Evolutionary conservation across 2,888 invertebrate genomes (phyloP).

Genomic region (Taenaris catops): DNA sequence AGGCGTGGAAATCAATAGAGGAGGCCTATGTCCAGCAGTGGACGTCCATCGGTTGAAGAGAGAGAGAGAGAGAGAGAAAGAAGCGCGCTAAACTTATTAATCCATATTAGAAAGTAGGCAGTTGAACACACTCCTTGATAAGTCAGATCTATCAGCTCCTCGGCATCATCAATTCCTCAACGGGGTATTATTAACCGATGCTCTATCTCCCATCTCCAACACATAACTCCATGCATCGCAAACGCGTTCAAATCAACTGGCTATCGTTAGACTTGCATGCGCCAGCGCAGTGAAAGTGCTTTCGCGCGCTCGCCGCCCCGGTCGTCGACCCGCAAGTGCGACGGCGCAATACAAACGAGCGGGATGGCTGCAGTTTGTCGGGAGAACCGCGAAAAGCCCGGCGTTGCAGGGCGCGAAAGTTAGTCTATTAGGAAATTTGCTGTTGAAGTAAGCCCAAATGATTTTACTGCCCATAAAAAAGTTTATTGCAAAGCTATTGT

Average conservation of each 20-base stretch:
- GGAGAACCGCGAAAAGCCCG: slow-evolving; percentile 63
- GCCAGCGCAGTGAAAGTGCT: slow-evolving; percentile 76
- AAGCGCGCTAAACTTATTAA: no score
- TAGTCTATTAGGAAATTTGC: slow-evolving; percentile 61
- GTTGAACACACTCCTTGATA: no score
- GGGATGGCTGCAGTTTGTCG: slow-evolving; percentile 53
- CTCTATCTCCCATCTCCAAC: slow-evolving; percentile 42
- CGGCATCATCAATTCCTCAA: slow-evolving; percentile 3
- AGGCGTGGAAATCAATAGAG: no score
- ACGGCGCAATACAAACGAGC: slow-evolving; percentile 36
- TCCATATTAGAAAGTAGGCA: no score
- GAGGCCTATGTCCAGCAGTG: no score
- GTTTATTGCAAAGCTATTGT: slow-evolving; percentile 37
- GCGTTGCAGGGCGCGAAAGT: slow-evolving; percentile 56
- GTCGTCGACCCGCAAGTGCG: slow-evolving; percentile 63
- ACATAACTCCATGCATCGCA: slow-evolving; percentile 44
- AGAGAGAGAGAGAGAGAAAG: no score
- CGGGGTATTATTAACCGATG: slow-evolving; percentile 11
- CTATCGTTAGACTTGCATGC: slow-evolving; percentile 56
- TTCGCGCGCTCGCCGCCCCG: slow-evolving; percentile 75
- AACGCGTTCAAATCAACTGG: slow-evolving; percentile 47
- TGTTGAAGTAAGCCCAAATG: slow-evolving; percentile 53
- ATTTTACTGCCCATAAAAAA: slow-evolving; percentile 58
- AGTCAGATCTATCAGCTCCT: no score
- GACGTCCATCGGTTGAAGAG: no score